Conservation (phyloP, 2,113 vertebrate species). For the Calypte anna region DNA sequence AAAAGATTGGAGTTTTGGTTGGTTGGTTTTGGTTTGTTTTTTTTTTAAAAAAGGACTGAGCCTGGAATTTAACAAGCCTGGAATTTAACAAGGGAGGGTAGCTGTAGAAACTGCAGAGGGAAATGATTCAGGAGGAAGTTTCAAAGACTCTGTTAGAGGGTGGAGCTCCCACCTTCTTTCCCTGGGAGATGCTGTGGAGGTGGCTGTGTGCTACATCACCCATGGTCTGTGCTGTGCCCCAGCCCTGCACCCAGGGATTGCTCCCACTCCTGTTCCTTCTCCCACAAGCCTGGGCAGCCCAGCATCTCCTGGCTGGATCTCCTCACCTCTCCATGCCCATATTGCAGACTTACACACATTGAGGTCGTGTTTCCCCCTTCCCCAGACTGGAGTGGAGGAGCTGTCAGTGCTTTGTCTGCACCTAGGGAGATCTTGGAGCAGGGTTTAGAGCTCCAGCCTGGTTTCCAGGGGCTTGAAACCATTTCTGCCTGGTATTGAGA, state of each 20-base stretch:
- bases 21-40: no score
- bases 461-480: neutral
- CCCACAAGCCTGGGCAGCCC: fast-evolving
- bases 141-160: slow-evolving; percentile 37
- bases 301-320: fast-evolving
- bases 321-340: fast-evolving
- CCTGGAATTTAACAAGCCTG: neutral
- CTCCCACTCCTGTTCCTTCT: neutral
- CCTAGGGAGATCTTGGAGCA: neutral
- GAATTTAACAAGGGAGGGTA: neutral
- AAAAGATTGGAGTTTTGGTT: neutral
- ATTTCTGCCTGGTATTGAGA: no score
- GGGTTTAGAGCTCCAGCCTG: neutral
- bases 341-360: fast-evolving
- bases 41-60: neutral
- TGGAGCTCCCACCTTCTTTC: neutral
- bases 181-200: neutral
- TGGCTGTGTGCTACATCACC: neutral
- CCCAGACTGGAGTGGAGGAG: neutral
- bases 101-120: slow-evolving; percentile 48
- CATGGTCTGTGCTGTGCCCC: fast-evolving
- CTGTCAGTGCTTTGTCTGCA: neutral
- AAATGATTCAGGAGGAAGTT: slow-evolving; percentile 32
- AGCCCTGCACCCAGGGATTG: neutral
- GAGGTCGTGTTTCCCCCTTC: neutral